Conservation (phyloP, 2,888 invertebrate genomes). For the Serrognathus titanus region DNA sequence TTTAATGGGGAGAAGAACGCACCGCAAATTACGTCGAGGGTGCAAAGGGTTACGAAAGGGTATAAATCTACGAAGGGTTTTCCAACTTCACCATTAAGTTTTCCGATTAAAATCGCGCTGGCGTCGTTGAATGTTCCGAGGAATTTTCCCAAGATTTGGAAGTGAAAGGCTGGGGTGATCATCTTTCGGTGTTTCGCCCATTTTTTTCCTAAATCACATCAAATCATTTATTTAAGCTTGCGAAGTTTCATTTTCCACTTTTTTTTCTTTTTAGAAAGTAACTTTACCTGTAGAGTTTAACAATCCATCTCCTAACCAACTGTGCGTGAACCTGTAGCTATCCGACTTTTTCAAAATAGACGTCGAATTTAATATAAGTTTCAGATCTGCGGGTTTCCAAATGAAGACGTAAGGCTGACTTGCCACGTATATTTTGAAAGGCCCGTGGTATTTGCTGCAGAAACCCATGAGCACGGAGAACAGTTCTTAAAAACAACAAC, state of each 20-base stretch:
- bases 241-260: no score
- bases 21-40: not conserved
- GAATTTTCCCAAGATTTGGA: not conserved
- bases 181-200: not conserved
- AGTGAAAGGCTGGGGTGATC: not conserved
- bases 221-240: not conserved
- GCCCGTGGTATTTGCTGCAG: not conserved
- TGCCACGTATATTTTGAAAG: slow-evolving; percentile 9
- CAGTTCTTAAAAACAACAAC: not conserved
- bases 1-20: not conserved
- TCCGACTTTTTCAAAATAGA: not conserved
- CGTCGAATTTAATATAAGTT: not conserved
- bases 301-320: slow-evolving; percentile 6
- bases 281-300: slow-evolving; percentile 6
- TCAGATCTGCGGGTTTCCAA: not conserved
- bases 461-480: not conserved
- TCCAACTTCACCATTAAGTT: not conserved
- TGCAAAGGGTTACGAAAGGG: not conserved
- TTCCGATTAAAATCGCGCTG: not conserved
- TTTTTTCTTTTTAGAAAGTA: no score
- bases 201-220: not conserved
- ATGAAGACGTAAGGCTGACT: slow-evolving; percentile 2
- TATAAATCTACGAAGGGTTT: slow-evolving; percentile 48
- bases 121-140: not conserved
- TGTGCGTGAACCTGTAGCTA: not conserved